Evolutionary conservation across 2,113 vertebrate genomes (phyloP).

Genomic region (Centropus unirufus): DNA sequence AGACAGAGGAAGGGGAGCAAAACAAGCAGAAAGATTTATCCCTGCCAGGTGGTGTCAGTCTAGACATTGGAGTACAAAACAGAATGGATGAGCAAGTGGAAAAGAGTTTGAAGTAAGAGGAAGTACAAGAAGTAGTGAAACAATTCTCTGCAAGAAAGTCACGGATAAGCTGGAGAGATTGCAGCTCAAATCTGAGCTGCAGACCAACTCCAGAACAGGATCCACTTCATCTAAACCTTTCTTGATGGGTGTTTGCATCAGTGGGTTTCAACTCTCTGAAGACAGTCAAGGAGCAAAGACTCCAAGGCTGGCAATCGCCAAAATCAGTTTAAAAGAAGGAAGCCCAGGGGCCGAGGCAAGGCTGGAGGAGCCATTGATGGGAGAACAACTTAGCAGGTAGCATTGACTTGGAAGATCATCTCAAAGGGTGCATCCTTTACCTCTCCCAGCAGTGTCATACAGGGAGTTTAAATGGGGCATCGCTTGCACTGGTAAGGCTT

Average conservation of each 20-base stretch:
- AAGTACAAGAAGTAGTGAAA: not conserved
- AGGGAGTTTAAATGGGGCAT: accelerated
- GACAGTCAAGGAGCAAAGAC: not conserved
- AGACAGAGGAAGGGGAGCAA: slow-evolving; percentile 24
- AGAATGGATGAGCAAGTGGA: slow-evolving; percentile 5
- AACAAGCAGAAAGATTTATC: slow-evolving; percentile 19
- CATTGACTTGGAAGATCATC: not conserved
- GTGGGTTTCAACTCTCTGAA: not conserved
- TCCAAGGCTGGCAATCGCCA: not conserved
- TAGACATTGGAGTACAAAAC: not conserved
- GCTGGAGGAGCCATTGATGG: not conserved
- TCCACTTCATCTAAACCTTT: not conserved
- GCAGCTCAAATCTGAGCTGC: not conserved
- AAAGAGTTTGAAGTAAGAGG: not conserved
- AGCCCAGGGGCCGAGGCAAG: not conserved
- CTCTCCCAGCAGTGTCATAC: not conserved
- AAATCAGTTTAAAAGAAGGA: not conserved
- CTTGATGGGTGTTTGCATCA: not conserved
- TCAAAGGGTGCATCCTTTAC: not conserved
- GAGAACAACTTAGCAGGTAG: not conserved
- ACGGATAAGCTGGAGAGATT: not conserved
- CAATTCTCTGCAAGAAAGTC: not conserved
- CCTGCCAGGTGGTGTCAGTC: slow-evolving; percentile 19
- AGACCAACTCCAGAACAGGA: not conserved
- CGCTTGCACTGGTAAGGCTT: not conserved